Evolutionary conservation across 2,113 vertebrate genomes (phyloP).

Genomic region (Microcebus ravelobensis): DNA sequence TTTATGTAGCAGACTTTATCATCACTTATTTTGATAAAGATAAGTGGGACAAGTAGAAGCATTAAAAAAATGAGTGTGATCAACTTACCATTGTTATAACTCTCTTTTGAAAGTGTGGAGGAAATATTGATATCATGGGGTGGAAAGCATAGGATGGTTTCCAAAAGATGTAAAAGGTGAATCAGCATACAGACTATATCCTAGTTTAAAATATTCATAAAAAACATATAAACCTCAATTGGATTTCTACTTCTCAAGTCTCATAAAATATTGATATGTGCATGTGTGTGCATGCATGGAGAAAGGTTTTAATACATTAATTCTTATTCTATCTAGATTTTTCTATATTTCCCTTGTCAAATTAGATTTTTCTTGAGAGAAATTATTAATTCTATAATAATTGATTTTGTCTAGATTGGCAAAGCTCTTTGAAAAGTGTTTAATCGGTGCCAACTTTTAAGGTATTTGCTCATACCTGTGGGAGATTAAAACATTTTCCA

Average conservation of each 20-base stretch:
- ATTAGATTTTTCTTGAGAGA: constrained; percentile 45
- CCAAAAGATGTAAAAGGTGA: not conserved
- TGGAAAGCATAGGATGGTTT: not conserved
- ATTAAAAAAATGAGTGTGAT: not conserved
- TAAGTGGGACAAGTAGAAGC: not conserved
- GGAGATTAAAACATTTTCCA: not conserved
- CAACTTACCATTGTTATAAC: not conserved
- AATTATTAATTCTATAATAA: constrained; percentile 26
- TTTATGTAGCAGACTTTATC: not conserved
- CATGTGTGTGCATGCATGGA: not conserved
- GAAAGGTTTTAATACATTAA: not conserved
- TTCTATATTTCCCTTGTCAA: constrained; percentile 11
- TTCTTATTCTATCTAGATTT: constrained; percentile 30
- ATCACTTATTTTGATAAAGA: constrained; percentile 29
- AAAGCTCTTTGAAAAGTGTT: constrained; percentile 40
- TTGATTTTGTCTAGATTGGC: constrained; percentile 22
- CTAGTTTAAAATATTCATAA: constrained; percentile 30
- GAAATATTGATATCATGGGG: not conserved
- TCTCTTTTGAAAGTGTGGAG: not conserved
- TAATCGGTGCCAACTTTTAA: not conserved
- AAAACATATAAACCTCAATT: not conserved
- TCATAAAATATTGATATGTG: not conserved
- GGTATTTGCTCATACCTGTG: not conserved
- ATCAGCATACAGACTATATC: not conserved
- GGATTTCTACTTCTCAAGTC: not conserved